Conservation (phyloP, 2,797 vertebrate genomes). For the Masticophis lateralis region DNA sequence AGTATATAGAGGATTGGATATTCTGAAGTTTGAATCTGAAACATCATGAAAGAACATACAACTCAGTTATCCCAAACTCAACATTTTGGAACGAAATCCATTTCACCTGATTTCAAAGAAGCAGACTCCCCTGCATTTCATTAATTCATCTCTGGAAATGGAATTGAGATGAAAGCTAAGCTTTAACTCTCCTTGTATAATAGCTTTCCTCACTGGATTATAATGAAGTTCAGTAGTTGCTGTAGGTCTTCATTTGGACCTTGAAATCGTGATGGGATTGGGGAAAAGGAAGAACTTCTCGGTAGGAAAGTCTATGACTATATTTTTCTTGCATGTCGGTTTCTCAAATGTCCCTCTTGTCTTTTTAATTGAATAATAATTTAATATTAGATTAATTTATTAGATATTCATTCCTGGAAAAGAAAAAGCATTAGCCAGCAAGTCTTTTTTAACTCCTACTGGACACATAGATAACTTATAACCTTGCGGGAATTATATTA, state of each 20-base stretch:
- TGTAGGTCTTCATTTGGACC: no score
- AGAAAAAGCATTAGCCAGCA: not conserved
- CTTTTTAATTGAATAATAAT: not conserved
- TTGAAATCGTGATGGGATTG: not conserved
- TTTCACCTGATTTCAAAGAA: not conserved
- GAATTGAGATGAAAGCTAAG: not conserved
- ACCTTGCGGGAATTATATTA: not conserved
- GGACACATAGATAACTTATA: not conserved
- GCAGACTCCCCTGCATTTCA: not conserved
- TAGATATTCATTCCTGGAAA: not conserved
- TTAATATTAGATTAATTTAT: not conserved
- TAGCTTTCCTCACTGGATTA: not conserved
- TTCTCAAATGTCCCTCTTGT: not conserved
- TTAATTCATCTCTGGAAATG: constrained; percentile 1
- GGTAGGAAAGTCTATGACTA: not conserved
- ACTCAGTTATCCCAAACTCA: not conserved
- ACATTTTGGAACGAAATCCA: not conserved
- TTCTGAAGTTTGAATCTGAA: not conserved
- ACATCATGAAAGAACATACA: not conserved
- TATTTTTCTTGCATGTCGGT: not conserved
- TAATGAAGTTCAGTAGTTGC: not conserved
- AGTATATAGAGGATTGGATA: not conserved
- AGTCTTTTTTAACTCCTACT: not conserved
- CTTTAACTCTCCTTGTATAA: not conserved
- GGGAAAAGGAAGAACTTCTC: not conserved